Base-by-base conservation (phyloP, 1,140 invertebrate species). In the Euura lappo region DNA sequence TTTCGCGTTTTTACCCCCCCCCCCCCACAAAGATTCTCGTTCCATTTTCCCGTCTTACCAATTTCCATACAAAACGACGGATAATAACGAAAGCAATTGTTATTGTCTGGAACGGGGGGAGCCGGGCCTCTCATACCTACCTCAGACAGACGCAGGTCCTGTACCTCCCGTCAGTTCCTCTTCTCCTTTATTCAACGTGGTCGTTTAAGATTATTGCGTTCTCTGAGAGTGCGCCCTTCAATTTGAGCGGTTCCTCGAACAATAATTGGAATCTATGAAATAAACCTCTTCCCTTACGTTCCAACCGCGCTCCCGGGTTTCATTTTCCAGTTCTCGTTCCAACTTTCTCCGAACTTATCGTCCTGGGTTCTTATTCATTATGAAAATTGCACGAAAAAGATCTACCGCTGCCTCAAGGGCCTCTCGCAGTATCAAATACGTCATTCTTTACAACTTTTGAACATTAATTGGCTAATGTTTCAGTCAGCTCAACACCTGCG, bases 61-160 rank as follows among this genome's bases (percentile, higher is more conserved):
- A 68, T 68, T 68, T 68, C 66, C 66, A 68, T 68, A 11, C 66
- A 68, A 68, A 68, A 68, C 66, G 66, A 44, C 13, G 66, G 66
- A 68, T 68, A 68, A 68, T 68, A 68, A 68, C 66, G 66, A 68
- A 44, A 28, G 66, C 66, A 68, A 68, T 68, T 68, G 66, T 68
- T 28, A 68, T 68, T 68, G 66, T 68, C 66, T 68, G 66, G 42
- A 68, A 68, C 66, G 66, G 44, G 42, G 44, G 66, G 8, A 3
- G 66, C 28, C 10, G 4, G 11, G 3, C 8, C 66, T 60, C 28
- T 28, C 28, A 28, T 28, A 28, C 28, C 28, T 28, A 28, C 28
- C 28, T 28, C 28, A 28, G 28, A 28, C 28, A 28, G 28, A 28
- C 28, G 28, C 28, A 28, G 28, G 28, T 28, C 28, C 28, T 28